Conservation (phyloP, 2,888 invertebrate species). For the Rambutsinella grinnellia region DNA sequence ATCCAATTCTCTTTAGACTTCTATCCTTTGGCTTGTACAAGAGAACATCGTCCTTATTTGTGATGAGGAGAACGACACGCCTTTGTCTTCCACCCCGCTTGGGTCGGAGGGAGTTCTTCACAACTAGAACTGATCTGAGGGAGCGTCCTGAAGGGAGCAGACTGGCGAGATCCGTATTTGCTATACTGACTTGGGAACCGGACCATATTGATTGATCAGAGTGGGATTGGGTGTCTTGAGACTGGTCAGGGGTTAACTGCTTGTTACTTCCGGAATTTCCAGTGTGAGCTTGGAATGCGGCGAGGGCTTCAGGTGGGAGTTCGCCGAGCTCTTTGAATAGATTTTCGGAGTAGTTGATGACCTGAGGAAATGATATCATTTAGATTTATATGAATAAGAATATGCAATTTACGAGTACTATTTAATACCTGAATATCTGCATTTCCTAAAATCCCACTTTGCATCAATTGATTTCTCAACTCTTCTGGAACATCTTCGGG, state of each 20-base stretch:
- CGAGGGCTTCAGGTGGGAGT: constrained; percentile 63
- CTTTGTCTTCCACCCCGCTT: constrained; percentile 50
- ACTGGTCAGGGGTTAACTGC: not conserved
- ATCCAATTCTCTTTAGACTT: constrained; percentile 37
- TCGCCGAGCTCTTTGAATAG: constrained; percentile 63
- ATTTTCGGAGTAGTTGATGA: constrained; percentile 65
- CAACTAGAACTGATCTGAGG: constrained; percentile 70
- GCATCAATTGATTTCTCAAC: constrained; percentile 83
- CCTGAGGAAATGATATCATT: no score
- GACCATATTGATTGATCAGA: constrained; percentile 37
- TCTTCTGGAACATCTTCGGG: constrained; percentile 93
- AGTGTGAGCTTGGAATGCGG: constrained; percentile 57
- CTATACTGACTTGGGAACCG: constrained; percentile 36
- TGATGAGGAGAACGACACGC: constrained; percentile 47
- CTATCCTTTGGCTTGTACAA: constrained; percentile 49
- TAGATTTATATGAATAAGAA: no score
- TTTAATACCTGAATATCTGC: constrained; percentile 83
- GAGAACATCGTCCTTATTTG: constrained; percentile 40
- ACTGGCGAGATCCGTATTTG: constrained; percentile 33
- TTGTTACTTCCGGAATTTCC: constrained; percentile 19
- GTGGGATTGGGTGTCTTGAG: constrained; percentile 10
- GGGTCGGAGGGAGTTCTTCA: constrained; percentile 65
- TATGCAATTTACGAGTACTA: not conserved
- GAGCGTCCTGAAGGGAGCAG: constrained; percentile 41
- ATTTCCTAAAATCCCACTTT: constrained; percentile 88